phyloP scores from a whole-genome alignment of 2,797 vertebrate genomes.

The Galago senegalensis region DNA sequence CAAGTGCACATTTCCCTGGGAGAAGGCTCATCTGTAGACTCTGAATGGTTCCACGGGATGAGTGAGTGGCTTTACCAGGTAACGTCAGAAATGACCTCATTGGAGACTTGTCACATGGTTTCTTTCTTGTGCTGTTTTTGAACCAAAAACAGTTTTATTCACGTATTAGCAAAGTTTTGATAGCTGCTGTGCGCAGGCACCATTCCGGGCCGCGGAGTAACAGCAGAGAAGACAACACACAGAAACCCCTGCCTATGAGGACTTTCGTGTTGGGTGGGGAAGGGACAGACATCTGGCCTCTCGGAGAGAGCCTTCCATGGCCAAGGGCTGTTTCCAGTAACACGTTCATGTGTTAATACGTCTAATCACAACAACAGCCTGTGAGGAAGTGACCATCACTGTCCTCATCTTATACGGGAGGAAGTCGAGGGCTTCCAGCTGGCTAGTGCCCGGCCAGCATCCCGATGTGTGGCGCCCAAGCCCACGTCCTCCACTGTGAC shows the following conservation, averaged over 20 bases:
- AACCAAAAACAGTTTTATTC: neutral
- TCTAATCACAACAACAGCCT: neutral
- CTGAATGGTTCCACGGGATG: neutral
- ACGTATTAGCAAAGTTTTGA: neutral
- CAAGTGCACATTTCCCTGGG: neutral
- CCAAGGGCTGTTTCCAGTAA: fast-evolving
- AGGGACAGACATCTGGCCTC: neutral
- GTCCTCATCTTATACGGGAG: neutral
- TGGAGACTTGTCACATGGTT: neutral
- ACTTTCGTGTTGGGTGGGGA: neutral
- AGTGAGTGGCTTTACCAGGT: neutral
- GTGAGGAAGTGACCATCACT: neutral
- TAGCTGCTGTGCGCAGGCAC: neutral
- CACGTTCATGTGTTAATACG: fast-evolving
- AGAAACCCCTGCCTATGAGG: neutral
- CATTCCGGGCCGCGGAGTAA: too few relatives aligned
- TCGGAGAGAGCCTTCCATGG: neutral
- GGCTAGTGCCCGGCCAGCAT: neutral
- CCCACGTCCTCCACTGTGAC: neutral
- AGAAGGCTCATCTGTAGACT: neutral
- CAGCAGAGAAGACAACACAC: neutral
- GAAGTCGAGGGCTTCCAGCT: neutral
- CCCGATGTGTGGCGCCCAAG: neutral
- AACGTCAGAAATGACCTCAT: neutral
- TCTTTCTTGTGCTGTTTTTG: neutral